Evolutionary conservation across 2,113 vertebrate species (phyloP).

Genomic region (Gambusia affinis): DNA sequence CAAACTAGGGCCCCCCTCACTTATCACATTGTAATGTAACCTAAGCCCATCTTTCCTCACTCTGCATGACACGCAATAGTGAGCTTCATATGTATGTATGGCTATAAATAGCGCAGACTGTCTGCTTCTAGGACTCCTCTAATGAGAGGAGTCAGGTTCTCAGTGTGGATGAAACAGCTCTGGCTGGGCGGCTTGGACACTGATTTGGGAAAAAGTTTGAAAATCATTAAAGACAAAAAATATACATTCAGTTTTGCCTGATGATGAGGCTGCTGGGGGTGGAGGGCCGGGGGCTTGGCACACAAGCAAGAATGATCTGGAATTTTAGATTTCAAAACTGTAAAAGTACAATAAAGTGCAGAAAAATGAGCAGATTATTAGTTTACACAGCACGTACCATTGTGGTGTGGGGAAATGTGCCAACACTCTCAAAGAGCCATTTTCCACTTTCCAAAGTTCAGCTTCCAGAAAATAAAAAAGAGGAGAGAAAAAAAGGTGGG

Average conservation of each 20-base stretch:
- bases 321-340: conserved; percentile 41
- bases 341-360: conserved; percentile 44
- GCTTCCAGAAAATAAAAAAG: conserved; percentile 73
- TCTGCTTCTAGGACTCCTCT: conserved; percentile 39
- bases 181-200: conserved; percentile 41
- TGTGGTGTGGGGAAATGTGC: conserved; percentile 80
- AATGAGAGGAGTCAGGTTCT: conserved; percentile 38
- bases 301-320: conserved; percentile 6
- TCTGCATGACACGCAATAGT: conserved; percentile 40
- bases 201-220: conserved; percentile 35
- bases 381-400: conserved; percentile 86
- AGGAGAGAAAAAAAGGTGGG: conserved; percentile 57
- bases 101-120: conserved; percentile 62
- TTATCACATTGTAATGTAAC: conserved; percentile 21
- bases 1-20: neutral
- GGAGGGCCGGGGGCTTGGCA: neutral
- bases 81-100: conserved; percentile 36
- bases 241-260: neutral
- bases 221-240: neutral
- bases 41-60: conserved; percentile 36
- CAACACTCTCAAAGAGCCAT: conserved; percentile 85
- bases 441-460: conserved; percentile 80
- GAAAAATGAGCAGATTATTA: conserved; percentile 79
- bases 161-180: conserved; percentile 45
- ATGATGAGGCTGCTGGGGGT: neutral